phyloP scores from a whole-genome alignment of 2,797 vertebrate species.

The Microtus obscurus region DNA sequence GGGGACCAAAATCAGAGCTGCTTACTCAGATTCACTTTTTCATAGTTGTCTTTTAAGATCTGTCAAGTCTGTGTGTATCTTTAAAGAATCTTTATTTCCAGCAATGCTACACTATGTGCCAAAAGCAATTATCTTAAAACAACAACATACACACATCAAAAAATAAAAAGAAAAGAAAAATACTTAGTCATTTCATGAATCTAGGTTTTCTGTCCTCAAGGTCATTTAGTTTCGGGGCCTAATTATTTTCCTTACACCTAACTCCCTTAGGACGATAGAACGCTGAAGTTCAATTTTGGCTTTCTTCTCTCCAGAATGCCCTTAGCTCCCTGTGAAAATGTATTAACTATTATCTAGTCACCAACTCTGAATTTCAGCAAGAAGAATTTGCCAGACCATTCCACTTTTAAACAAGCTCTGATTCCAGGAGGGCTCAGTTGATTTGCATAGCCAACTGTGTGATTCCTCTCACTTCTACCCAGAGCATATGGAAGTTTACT shows the following conservation, averaged over 20 bases:
- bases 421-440: background rate
- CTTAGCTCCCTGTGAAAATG: background rate
- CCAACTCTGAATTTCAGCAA: conserved; percentile 8
- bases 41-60: background rate
- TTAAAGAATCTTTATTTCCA: background rate
- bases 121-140: background rate
- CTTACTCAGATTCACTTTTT: background rate
- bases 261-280: background rate
- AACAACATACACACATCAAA: too few relatives aligned
- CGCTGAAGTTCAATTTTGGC: background rate
- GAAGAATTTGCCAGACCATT: background rate
- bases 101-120: background rate
- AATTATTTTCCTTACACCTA: background rate
- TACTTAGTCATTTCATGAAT: background rate
- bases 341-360: conserved; percentile 22
- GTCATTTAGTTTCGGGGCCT: conserved; percentile 5
- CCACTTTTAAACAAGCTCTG: background rate
- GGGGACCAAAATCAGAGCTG: background rate
- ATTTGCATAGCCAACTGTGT: background rate
- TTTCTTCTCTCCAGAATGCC: background rate
- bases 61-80: background rate
- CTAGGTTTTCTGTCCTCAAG: background rate
- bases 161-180: too few relatives aligned
- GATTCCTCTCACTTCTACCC: background rate
- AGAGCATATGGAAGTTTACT: background rate